Base-by-base conservation (phyloP, 2,888 invertebrate species). In the Odontocerum albicorne region DNA sequence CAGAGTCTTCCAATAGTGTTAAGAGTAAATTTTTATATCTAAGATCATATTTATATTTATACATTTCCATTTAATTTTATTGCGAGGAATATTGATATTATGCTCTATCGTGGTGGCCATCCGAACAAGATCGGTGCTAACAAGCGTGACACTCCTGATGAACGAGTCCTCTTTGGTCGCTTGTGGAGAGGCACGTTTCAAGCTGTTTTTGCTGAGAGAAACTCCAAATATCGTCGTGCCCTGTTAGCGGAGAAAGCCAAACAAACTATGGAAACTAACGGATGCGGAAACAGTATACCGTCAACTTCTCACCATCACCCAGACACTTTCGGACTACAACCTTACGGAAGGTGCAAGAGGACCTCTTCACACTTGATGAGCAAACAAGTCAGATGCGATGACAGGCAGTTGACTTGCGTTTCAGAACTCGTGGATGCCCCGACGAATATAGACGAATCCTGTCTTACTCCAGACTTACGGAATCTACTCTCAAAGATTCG, bases 171-270 rank as follows among this genome's bases (percentile, higher is more conserved):
- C 51, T 88, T 88, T 69, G 87, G 88, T 65, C 75, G 86, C 15
- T 74, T 88, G 46, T 88, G 88, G 88, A 80, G 85, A 36, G 87
- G 87, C 50, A 82, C 83, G 36, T 83, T 83, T 65, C 77, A 76
- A 65, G 73, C 77, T 50, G 77, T 77, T 58, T 64, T 76, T 15
- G 73, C 74, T 31, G 72, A 71, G 19, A 54, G 57, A 32, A 61
- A 57, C 38, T 61, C 59, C 27, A 49, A 53, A 16, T 61, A 57
- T 40, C 56, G 61, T 7, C 49, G 61, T 6, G 61, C 57, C 4
- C 52, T 58, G 12, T 42, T 51, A 50, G 55, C 55, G 3, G 44
- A 36, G 39, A 39, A 32, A 33, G 35, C 40, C 12, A 46, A 47
- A 17, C 43, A 43, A 36, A 35, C 68, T 32, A 21, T 13, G 8